A percentile compares a stretch with the other conserved stretches of the same genome.
phyloP scores from a whole-genome alignment of 1,140 invertebrate species.

The Acromyrmex charruanus region DNA sequence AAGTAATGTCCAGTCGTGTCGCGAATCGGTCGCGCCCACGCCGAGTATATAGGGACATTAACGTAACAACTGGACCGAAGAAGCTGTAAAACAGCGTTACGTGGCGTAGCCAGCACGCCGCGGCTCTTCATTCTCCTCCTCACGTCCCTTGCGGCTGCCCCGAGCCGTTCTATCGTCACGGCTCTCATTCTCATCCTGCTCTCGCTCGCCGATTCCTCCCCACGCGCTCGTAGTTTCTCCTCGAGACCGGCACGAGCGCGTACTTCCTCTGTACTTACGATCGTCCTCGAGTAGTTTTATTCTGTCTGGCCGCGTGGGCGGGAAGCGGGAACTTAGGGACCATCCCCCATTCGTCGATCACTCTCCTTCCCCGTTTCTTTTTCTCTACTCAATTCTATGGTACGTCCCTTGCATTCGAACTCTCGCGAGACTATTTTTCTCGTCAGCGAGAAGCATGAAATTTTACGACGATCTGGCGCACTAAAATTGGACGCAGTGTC shows the following conservation, averaged over 20 bases:
- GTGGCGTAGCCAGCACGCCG: conserved; percentile 51
- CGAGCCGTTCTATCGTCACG: conserved; percentile 56
- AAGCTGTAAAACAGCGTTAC: conserved; percentile 73
- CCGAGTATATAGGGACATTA: conserved; percentile 74
- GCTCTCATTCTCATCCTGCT: neutral
- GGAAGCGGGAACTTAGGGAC: conserved; percentile 77
- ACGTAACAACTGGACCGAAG: conserved; percentile 76
- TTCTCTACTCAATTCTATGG: neutral
- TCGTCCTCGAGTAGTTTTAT: conserved; percentile 84
- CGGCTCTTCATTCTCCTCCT: conserved; percentile 50
- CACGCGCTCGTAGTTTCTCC: conserved; percentile 59
- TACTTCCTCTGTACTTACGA: conserved; percentile 84
- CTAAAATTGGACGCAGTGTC: conserved; percentile 12
- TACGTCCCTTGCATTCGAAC: neutral
- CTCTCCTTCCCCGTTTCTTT: conserved; percentile 56
- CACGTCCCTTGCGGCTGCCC: conserved; percentile 61
- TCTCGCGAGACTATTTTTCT: conserved; percentile 2
- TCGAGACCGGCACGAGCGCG: conserved; percentile 70
- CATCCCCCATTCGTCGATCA: conserved; percentile 81
- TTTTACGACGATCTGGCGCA: conserved; percentile 5
- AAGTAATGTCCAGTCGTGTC: conserved; percentile 77
- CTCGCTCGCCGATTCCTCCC: conserved; percentile 24
- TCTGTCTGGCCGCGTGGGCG: conserved; percentile 84
- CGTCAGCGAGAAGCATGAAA: neutral
- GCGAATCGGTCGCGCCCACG: conserved; percentile 77